A percentile compares a stretch with the other conserved stretches of the same genome.
Evolutionary conservation across 2,888 invertebrate species (phyloP).

Genomic region (Rosalia funebris): DNA sequence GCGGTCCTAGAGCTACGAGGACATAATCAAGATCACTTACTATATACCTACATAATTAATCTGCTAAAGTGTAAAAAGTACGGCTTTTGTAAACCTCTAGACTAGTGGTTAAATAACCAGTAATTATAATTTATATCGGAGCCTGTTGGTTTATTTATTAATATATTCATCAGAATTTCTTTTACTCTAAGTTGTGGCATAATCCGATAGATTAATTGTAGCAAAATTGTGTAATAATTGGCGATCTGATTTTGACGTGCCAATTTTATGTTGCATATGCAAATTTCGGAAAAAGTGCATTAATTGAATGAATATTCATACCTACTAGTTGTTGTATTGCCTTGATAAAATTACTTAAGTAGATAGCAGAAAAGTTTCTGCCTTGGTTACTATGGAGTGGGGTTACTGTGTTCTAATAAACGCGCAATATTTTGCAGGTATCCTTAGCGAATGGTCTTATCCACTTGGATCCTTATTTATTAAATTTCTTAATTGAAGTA

Average conservation of each 20-base stretch:
- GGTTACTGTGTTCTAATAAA: too few relatives aligned
- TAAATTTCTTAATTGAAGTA: too few relatives aligned
- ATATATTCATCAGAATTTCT: constrained; percentile 13
- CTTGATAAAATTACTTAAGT: neutral
- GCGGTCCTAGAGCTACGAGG: too few relatives aligned
- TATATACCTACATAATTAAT: too few relatives aligned
- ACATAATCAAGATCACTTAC: too few relatives aligned
- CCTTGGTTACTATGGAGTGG: too few relatives aligned
- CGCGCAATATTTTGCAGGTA: too few relatives aligned
- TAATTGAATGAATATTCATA: neutral
- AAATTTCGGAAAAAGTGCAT: neutral
- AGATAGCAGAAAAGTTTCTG: neutral
- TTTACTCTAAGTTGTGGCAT: neutral
- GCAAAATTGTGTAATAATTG: constrained; percentile 13
- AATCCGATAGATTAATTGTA: constrained; percentile 8
- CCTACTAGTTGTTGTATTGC: neutral
- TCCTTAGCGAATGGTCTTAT: too few relatives aligned
- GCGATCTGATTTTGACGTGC: constrained; percentile 2
- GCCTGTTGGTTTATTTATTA: constrained; percentile 8
- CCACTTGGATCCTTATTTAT: too few relatives aligned
- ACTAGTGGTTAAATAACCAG: constrained; percentile 12
- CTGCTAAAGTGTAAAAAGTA: constrained; percentile 6
- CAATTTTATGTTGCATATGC: neutral
- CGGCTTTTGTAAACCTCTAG: constrained; percentile 4
- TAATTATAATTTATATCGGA: constrained; percentile 14